Conservation (phyloP, 2,888 invertebrate genomes). For the Phengaris arion region DNA sequence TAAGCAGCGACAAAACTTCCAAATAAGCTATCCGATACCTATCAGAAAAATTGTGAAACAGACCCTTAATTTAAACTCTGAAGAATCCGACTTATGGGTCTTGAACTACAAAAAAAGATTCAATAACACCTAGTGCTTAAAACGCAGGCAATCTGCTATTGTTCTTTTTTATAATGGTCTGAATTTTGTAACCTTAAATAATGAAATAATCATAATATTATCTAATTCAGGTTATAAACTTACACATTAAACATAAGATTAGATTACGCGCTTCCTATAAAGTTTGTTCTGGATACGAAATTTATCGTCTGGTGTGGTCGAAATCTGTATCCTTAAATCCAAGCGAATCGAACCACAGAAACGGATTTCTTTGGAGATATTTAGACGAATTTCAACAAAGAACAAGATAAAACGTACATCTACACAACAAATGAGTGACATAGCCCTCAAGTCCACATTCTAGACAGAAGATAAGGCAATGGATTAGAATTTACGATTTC, state of each 20-base stretch:
- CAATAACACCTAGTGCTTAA: too few species aligned
- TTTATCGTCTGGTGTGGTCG: neutral
- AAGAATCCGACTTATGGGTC: too few species aligned
- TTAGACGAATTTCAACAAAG: neutral
- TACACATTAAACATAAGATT: neutral
- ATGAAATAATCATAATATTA: too few species aligned
- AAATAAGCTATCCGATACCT: too few species aligned
- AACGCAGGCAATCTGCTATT: too few species aligned
- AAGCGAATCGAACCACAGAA: neutral
- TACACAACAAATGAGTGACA: conserved; percentile 9
- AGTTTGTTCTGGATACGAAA: neutral
- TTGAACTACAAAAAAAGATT: too few species aligned
- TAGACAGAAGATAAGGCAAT: conserved; percentile 37
- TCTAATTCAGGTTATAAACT: neutral
- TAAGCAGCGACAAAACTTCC: too few species aligned
- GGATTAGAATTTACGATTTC: conserved; percentile 33
- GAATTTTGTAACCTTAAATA: too few species aligned
- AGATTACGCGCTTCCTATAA: neutral
- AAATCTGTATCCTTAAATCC: neutral
- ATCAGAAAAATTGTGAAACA: too few species aligned
- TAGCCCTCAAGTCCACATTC: conserved; percentile 27
- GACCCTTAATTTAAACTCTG: too few species aligned
- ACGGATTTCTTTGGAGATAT: neutral
- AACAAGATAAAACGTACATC: conserved; percentile 1
- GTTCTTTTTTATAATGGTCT: too few species aligned